Conservation (phyloP, 2,113 vertebrate species). For the Ictidomys tridecemlineatus region DNA sequence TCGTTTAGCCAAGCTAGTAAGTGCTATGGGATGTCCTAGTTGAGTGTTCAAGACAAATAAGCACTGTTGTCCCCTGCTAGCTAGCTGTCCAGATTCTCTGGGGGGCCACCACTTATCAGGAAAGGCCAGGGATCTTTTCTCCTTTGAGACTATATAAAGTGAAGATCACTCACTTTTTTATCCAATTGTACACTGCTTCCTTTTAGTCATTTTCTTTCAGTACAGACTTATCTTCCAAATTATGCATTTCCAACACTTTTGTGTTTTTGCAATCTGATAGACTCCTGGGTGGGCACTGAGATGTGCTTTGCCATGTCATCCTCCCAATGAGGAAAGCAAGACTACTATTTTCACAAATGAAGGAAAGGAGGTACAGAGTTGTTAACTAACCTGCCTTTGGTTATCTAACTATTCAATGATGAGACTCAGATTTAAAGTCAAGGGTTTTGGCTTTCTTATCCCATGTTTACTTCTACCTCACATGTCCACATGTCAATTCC, state of each 20-base stretch:
- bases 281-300: neutral
- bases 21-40: neutral
- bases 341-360: neutral
- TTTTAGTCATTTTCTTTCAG: neutral
- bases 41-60: neutral
- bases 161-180: neutral
- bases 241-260: neutral
- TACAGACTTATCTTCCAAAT: no score
- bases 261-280: neutral
- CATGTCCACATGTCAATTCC: neutral
- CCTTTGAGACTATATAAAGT: neutral
- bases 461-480: neutral
- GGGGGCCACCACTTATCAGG: no score
- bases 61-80: neutral
- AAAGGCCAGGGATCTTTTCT: neutral
- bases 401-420: neutral
- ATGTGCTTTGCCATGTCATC: fast-evolving
- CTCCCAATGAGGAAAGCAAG: neutral
- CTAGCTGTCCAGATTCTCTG: neutral
- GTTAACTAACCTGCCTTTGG: neutral
- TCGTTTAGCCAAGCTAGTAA: neutral
- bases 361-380: neutral
- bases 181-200: neutral
- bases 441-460: neutral
- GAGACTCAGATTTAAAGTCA: neutral